These are phyloP conservation scores for Brienomyrus brachyistius DNA, from an alignment of 2,113 vertebrate species.

Conservation along the genomic window DNA sequence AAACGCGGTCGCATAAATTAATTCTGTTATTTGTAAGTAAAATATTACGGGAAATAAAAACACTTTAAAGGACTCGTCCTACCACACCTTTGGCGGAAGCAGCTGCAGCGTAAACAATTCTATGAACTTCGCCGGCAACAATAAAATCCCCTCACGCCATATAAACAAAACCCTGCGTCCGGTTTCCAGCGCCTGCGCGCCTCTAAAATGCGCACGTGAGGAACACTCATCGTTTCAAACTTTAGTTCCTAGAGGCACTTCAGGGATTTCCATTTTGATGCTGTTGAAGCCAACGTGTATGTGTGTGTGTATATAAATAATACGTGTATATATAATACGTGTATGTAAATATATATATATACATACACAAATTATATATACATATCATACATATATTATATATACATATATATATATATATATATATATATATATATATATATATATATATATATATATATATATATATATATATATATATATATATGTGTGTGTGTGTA, in stretches of 20 bases:
- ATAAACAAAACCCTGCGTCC: slow-evolving; percentile 1
- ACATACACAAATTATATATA: no score
- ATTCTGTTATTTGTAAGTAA: neutral
- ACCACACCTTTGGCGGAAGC: neutral
- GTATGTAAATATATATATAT: neutral
- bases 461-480: no score
- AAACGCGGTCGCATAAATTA: neutral
- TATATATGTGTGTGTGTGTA: no score
- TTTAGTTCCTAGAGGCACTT: slow-evolving; percentile 11
- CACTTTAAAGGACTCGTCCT: neutral
- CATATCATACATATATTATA: neutral
- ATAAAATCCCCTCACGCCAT: neutral
- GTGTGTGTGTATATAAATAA: neutral
- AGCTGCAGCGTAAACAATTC: neutral
- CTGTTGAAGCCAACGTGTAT: neutral
- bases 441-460: neutral
- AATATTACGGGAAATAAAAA: neutral
- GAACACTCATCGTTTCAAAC: neutral
- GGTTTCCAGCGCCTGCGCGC: neutral
- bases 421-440: no score
- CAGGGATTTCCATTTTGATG: neutral
- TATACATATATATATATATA: no score
- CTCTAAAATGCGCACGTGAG: slow-evolving; percentile 5
- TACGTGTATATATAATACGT: no score
- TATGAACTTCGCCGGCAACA: neutral